These are phyloP conservation scores for Xiphophorus couchianus DNA, from an alignment of 2,113 vertebrate genomes.

Conservation along the genomic window DNA sequence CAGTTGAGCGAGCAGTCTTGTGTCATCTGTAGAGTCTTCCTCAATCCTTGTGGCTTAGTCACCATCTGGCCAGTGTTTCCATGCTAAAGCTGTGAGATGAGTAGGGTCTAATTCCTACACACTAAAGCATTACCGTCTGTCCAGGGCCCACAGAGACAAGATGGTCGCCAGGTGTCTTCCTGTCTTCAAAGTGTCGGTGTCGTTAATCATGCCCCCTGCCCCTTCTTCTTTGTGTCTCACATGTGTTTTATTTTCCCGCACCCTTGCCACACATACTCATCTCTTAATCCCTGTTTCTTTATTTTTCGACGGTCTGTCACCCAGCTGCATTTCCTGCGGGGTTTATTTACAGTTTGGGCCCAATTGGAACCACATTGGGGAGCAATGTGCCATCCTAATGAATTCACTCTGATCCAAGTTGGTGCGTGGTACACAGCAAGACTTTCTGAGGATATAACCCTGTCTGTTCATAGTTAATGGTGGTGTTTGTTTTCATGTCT, in stretches of 20 bases:
- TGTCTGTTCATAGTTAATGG: slow-evolving; percentile 35
- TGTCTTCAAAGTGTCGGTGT: slow-evolving; percentile 76
- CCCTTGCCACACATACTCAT: slow-evolving; percentile 41
- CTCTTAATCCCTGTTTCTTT: slow-evolving; percentile 32
- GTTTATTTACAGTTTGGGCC: slow-evolving; percentile 72
- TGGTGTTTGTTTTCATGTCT: slow-evolving; percentile 47
- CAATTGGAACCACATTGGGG: slow-evolving; percentile 70
- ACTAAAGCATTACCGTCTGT: slow-evolving; percentile 71
- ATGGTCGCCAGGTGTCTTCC: slow-evolving; percentile 82
- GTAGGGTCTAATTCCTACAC: slow-evolving; percentile 66
- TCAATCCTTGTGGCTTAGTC: slow-evolving; percentile 45
- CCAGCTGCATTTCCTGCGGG: slow-evolving; percentile 77
- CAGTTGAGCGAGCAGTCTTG: slow-evolving; percentile 20
- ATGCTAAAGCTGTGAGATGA: slow-evolving; percentile 63
- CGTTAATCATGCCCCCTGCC: slow-evolving; percentile 71
- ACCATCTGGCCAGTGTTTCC: slow-evolving; percentile 65
- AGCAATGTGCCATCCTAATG: slow-evolving; percentile 62
- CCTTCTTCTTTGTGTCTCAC: slow-evolving; percentile 50
- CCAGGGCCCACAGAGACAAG: slow-evolving; percentile 71
- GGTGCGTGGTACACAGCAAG: slow-evolving; percentile 35
- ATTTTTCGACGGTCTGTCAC: slow-evolving; percentile 69
- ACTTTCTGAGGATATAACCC: slow-evolving; percentile 30
- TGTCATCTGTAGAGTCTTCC: slow-evolving; percentile 49
- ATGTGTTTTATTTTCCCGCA: slow-evolving; percentile 70
- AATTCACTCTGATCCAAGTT: slow-evolving; percentile 61